Evolutionary conservation across 2,888 invertebrate genomes (phyloP), one percentile per base, ranked within the genome.

Genomic region (Drosophila heteroneura): DNA sequence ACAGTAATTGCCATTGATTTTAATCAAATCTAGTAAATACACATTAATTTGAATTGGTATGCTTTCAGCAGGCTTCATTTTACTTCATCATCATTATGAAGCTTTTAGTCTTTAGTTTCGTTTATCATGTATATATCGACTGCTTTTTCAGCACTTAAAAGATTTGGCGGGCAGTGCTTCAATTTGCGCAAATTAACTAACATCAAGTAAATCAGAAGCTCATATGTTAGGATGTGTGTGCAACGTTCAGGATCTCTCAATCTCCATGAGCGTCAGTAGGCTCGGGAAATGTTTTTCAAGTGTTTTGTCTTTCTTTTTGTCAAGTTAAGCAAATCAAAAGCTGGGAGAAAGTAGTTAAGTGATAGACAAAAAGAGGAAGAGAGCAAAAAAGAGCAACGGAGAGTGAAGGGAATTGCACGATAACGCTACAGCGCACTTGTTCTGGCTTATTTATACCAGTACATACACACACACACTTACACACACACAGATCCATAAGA

Each of bases 341-440:
- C 39, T 47, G 37, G 30, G 41, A 49, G 37, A 49, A 52, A 56
- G 54, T 60, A 58, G 69, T 37, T 52, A 69, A 41, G 51, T 51
- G 19, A 19, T 54, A 58, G 16, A 35, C 32, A 16, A 37, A 41
- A n/a, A 54, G 35, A 28, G 19, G 10, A 28, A 59, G 32, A 7
- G 32, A 32, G 47, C 4, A 32, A 37, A 33, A 47, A 41, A 6
- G 67, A 35, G 70, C 39, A 39, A 30, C 37, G 33, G 32, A 57
- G 41, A 51, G 47, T 49, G 64, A 58, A 60, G 77, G 72, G 81
- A 85, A 83, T 81, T 77, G 77, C 74, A 76, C 72, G 79, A 89
- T 86, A 86, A 84, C 82, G 76, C 77, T 76, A 82, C 76, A 73
- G 67, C 79, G 70, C 82, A 82, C 79, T 82, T 82, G 70, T 74